Percentiles rank a stretch among this genome's conserved stretches.
Conservation (phyloP, 2,888 invertebrate genomes). For the Aleiodes leptofemur region DNA sequence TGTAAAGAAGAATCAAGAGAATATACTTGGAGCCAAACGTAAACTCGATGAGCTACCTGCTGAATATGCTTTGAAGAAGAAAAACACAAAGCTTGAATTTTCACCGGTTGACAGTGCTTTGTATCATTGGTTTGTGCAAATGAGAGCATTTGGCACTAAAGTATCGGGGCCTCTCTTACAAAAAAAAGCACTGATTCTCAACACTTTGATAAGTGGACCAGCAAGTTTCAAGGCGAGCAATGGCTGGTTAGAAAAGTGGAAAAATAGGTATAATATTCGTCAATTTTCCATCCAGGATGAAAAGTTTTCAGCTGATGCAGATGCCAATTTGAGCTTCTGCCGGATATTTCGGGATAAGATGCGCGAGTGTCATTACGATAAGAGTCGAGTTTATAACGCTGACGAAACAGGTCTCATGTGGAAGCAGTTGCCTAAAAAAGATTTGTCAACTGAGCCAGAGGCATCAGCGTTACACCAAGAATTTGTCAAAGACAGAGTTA, state of each 20-base stretch:
- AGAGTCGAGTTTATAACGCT: conserved; percentile 53
- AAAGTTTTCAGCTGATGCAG: conserved; percentile 35
- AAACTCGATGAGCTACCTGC: conserved; percentile 22
- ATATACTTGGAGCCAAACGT: conserved; percentile 20
- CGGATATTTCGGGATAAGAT: conserved; percentile 28
- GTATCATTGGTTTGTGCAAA: conserved; percentile 39
- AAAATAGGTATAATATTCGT: conserved; percentile 39
- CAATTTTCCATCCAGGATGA: conserved; percentile 33
- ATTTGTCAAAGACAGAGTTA: conserved; percentile 55
- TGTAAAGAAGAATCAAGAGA: conserved; percentile 38
- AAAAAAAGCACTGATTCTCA: conserved; percentile 19
- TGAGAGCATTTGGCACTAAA: not conserved
- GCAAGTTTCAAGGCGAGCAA: conserved; percentile 41
- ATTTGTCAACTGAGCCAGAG: conserved; percentile 32
- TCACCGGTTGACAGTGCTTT: conserved; percentile 31
- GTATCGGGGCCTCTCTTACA: conserved; percentile 17
- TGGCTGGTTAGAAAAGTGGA: conserved; percentile 40
- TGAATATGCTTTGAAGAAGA: conserved; percentile 7
- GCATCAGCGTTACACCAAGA: not conserved
- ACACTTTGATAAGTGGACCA: conserved; percentile 19
- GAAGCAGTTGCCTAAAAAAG: conserved; percentile 53
- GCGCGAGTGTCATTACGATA: conserved; percentile 22
- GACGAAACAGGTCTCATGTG: conserved; percentile 55
- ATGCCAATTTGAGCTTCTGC: conserved; percentile 14
- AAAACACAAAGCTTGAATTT: conserved; percentile 24